Evolutionary conservation across 1,140 invertebrate genomes (phyloP), one percentile per base, ranked within the genome.

Genomic region (Pseudachorutes palmiensis): DNA sequence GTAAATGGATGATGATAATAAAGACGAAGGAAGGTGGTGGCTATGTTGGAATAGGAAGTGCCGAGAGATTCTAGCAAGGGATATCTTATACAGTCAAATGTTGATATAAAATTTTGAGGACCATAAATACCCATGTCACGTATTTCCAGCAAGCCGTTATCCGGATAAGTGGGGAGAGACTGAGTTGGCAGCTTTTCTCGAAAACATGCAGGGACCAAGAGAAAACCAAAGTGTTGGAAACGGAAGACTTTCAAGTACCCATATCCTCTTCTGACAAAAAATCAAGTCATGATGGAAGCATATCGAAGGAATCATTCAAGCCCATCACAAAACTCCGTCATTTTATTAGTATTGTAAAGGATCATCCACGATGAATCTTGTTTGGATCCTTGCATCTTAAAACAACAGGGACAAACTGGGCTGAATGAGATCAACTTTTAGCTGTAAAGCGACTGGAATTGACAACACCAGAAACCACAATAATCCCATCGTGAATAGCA

Each of bases 111-210:
- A 68, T 71, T 66, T 71, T 71, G 67, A 71, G 70, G 67, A 67
- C 62, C 64, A 68, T 73, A 73, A 73, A 73, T 65, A 73, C 69
- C 59, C 72, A 69, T 64, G 69, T 73, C 72, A 73, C 72, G 72
- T 73, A 66, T 58, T 58, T 28, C 32, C 29, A 65, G 67, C 67
- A 70, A 69, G 72, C 65, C 67, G 69, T 70, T 73, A 70, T 70
- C 71, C 66, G 32, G 68, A 63, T 70, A 65, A 70, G 70, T 65
- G 66, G 57, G 61, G 30, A 36, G 36, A 55, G 58, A 64, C 61
- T 64, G 14, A 48, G 64, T 65, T 32, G 64, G 29, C 28, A 36
- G 30, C 30, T 36, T 57, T 65, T 57, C 51, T 55, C 5, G 12
- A 55, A 26, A 55, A 26, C 5, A 14, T 5, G 24, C 12, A 19